These are phyloP conservation scores for Emydocephalus ijimae DNA, from an alignment of 2,113 vertebrate genomes.

Conservation along the genomic window DNA sequence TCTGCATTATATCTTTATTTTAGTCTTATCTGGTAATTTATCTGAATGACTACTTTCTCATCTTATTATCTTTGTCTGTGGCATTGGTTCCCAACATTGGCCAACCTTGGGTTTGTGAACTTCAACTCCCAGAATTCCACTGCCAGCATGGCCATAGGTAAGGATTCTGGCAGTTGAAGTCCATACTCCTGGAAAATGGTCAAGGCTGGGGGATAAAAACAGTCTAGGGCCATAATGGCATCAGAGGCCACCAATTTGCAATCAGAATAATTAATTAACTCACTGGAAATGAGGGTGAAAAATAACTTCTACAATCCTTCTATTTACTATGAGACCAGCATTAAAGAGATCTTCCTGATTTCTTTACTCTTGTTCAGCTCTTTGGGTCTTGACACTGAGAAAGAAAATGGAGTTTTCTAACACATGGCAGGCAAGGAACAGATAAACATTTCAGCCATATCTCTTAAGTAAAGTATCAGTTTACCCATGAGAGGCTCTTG, in stretches of 20 bases:
- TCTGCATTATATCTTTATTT: background rate
- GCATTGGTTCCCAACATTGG: background rate
- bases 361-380: background rate
- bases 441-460: background rate
- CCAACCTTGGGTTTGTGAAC: too few relatives aligned
- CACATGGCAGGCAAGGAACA: background rate
- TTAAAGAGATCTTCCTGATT: background rate
- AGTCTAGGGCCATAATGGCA: background rate
- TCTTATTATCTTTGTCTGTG: background rate
- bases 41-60: background rate
- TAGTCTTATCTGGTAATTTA: background rate
- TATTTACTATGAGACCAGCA: background rate
- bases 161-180: too few relatives aligned
- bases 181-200: too few relatives aligned
- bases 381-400: background rate
- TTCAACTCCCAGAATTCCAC: too few relatives aligned
- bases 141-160: too few relatives aligned
- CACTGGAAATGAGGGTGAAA: background rate
- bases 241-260: background rate
- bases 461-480: background rate
- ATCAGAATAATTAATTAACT: background rate
- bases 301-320: background rate
- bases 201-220: too few relatives aligned
- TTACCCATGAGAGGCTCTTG: background rate
- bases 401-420: background rate